Percentiles rank a stretch among this genome's conserved stretches.
phyloP scores from a whole-genome alignment of 2,113 vertebrate species.

The Tetraodon nigroviridis region DNA sequence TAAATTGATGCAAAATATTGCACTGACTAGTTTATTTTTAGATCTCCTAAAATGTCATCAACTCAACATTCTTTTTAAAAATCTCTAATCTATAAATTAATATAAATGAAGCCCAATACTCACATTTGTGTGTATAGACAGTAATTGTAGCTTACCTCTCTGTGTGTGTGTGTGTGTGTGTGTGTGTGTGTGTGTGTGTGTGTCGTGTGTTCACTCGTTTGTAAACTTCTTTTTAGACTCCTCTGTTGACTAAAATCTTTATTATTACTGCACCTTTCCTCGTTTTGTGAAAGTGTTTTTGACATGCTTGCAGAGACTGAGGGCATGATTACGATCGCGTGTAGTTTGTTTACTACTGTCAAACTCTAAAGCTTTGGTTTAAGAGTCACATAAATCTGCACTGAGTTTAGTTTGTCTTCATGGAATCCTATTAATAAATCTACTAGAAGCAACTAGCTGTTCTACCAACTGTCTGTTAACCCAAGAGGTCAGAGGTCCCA shows the following conservation, averaged over 20 bases:
- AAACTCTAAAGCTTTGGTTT: slow-evolving; percentile 17
- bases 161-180: background rate
- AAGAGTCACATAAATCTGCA: slow-evolving; percentile 13
- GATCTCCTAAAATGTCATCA: no score
- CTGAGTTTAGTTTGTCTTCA: slow-evolving; percentile 14
- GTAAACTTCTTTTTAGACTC: background rate
- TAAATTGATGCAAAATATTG: no score
- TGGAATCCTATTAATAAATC: slow-evolving; percentile 35
- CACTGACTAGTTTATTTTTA: no score
- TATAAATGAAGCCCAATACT: no score
- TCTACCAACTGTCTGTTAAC: slow-evolving; percentile 6
- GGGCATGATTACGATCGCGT: background rate
- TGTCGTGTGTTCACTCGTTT: no score
- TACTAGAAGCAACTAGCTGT: slow-evolving; percentile 8
- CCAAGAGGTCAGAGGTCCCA: slow-evolving; percentile 29
- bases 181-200: slow-evolving; percentile 2
- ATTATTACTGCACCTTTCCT: no score
- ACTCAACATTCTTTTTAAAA: no score
- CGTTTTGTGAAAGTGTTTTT: no score
- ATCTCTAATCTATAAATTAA: no score
- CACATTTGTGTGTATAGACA: background rate
- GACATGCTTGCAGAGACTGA: no score
- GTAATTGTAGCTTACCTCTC: background rate
- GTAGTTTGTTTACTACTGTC: slow-evolving; percentile 2
- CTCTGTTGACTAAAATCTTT: no score